phyloP scores from a whole-genome alignment of 2,113 vertebrate genomes.

The Vicugna pacos region DNA sequence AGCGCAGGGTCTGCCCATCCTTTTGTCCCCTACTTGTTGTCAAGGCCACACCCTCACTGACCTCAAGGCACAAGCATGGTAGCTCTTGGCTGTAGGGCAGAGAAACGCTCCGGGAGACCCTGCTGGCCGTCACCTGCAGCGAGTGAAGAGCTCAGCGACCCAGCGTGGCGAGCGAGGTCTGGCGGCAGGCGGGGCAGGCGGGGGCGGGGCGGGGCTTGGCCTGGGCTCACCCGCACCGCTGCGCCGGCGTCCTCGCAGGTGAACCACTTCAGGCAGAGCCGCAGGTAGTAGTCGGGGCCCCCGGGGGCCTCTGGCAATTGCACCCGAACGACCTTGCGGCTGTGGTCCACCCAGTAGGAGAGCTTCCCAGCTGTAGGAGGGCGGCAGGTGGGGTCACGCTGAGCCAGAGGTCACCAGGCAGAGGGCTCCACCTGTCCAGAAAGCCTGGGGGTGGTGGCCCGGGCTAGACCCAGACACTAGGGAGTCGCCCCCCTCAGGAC shows the following conservation, averaged over 20 bases:
- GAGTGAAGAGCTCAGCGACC: fast-evolving
- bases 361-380: constrained; percentile 87
- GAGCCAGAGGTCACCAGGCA: neutral
- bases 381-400: neutral
- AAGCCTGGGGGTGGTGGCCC: neutral
- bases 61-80: constrained; percentile 62
- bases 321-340: constrained; percentile 87
- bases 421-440: neutral
- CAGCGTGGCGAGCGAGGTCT: neutral
- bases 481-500: neutral
- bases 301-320: constrained; percentile 85
- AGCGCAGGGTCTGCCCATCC: neutral
- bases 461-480: neutral
- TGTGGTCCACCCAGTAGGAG: constrained; percentile 85
- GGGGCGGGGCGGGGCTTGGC: fast-evolving
- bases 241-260: constrained; percentile 87
- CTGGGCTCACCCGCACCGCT: constrained; percentile 85
- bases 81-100: constrained; percentile 57
- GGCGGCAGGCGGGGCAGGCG: neutral
- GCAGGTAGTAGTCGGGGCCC: constrained; percentile 88
- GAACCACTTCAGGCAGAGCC: constrained; percentile 91
- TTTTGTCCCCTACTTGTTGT: neutral
- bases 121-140: neutral
- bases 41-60: neutral
- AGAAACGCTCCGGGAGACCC: neutral